Conservation (phyloP, 2,797 vertebrate genomes). For the Florisuga fusca region DNA sequence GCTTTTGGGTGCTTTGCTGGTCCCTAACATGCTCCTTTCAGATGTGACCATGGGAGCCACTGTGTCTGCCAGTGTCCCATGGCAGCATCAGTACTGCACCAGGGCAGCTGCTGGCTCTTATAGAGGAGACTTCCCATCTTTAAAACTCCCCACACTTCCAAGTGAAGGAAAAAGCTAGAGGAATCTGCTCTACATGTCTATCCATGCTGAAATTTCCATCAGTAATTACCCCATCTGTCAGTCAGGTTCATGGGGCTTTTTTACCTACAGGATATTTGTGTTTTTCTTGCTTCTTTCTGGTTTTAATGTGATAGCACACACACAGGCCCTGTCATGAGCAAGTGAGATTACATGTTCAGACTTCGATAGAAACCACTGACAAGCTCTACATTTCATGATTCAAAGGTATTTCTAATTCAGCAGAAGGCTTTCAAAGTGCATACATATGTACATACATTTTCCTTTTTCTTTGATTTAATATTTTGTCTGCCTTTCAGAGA, state of each 20-base stretch:
- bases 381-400: conserved; percentile 15
- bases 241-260: not conserved
- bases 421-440: conserved; percentile 22
- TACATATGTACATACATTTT: conserved; percentile 1
- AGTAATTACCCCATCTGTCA: conserved; percentile 12
- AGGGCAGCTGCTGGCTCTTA: not conserved
- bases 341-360: conserved; percentile 9
- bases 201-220: not conserved
- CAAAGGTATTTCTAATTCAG: conserved; percentile 36
- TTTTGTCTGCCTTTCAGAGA: conserved; percentile 12
- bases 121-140: not conserved
- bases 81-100: not conserved
- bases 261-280: not conserved
- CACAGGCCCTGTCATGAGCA: conserved; percentile 27
- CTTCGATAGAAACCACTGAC: not conserved
- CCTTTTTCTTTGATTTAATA: conserved; percentile 23
- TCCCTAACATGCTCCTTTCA: fast-evolving
- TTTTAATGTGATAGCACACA: not conserved
- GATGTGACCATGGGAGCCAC: not conserved
- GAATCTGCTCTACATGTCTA: not conserved
- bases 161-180: not conserved
- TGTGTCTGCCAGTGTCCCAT: not conserved
- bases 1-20: not conserved
- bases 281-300: not conserved
- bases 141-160: not conserved